Conservation (phyloP, 2,888 invertebrate species). For the Xanthia togata region DNA sequence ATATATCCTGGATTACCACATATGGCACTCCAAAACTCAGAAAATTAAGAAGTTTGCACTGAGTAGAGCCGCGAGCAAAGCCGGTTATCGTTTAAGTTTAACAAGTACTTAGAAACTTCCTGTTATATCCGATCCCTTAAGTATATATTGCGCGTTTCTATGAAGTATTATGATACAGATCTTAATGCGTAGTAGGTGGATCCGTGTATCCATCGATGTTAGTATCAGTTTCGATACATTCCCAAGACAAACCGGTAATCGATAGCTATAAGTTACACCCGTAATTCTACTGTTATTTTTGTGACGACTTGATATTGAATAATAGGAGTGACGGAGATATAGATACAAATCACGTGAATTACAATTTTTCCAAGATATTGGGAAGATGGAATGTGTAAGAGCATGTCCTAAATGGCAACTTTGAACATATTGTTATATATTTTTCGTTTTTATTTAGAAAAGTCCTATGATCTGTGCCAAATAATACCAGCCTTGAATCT, state of each 20-base stretch:
- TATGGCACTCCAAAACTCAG: neutral
- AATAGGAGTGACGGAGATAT: neutral
- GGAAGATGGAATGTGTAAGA: neutral
- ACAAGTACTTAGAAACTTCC: conserved; percentile 48
- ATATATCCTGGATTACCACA: neutral
- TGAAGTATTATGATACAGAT: conserved; percentile 55
- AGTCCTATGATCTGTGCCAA: neutral
- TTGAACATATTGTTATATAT: neutral
- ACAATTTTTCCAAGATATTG: neutral
- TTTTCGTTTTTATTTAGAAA: neutral
- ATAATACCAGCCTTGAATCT: neutral
- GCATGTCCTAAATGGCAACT: neutral
- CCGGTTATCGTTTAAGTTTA: conserved; percentile 50
- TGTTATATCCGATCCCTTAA: conserved; percentile 37
- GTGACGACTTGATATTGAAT: conserved; percentile 11
- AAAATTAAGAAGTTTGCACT: conserved; percentile 30
- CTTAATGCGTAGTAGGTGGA: conserved; percentile 54
- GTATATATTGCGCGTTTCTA: conserved; percentile 46
- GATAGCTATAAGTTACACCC: conserved; percentile 39
- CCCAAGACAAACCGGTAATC: conserved; percentile 40
- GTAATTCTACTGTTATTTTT: conserved; percentile 17
- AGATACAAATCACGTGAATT: neutral
- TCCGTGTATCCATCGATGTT: conserved; percentile 36
- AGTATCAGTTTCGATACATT: conserved; percentile 50
- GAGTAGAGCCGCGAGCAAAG: conserved; percentile 1